Evolutionary conservation across 2,113 vertebrate genomes (phyloP), one percentile per base, ranked within the genome.

Genomic region (Prinia subflava): DNA sequence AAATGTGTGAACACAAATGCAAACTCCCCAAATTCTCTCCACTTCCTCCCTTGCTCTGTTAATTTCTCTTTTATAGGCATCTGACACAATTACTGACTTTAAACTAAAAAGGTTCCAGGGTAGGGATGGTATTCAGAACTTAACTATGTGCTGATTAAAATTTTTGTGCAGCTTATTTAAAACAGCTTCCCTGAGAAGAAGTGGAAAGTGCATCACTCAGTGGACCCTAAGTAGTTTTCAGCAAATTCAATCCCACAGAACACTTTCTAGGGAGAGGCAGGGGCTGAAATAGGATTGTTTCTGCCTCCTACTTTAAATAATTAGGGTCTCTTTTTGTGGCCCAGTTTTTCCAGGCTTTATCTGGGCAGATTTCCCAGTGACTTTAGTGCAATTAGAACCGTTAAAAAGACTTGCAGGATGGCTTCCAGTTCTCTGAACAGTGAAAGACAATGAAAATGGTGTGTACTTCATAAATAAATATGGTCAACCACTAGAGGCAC

Each of bases 1-100:
- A 94, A 92, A 87, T 89, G 69, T 79, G 42, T 39, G 49, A 96
- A 97, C 94, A 92, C 62, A 87, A 90, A 93, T 71, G 53, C 39
- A 93, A 90, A 59, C 56, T 60, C 80, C 37, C 73, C 46, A 56
- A 42, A 95, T 90, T 92, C 88, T 33, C n/a, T 68, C 53, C 22
- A 70, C 41, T 92, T 92, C 90, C 86, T 93, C 84, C 69, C 88
- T 90, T 65, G 25, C n/a, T 94, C 83, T 53, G 10, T 86, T 92
- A 94, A 86, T 87, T 92, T 79, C 37, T 71, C 49, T 75, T 93
- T 90, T 69, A 60, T 13, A 70, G 44, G 64, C 75, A 90, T 94
- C 68, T n/a, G 52, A 63, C 27, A 70, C 10, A 60, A n/a, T 63
- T 81, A 64, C 7, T 52, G 86, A 83, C 33, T 56, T 71, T 33